Percentiles rank a stretch among this genome's conserved stretches.
phyloP scores from a whole-genome alignment of 2,888 invertebrate species.

The Drosophila engyochracea region DNA sequence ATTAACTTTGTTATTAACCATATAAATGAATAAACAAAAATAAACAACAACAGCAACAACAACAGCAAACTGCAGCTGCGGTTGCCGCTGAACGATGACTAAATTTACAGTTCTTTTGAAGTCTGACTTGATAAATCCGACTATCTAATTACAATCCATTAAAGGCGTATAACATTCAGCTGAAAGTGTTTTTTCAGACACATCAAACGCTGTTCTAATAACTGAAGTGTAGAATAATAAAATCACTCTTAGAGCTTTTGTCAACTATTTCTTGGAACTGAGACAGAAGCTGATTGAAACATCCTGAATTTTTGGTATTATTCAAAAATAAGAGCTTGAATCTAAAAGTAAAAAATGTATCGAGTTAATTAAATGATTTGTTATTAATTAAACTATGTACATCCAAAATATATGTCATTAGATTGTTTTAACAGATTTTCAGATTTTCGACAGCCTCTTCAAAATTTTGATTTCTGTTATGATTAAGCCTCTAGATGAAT shows the following conservation, averaged over 20 bases:
- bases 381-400: not conserved
- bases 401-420: not conserved
- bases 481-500: not conserved
- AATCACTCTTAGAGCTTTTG: not conserved
- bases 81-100: conserved; percentile 39
- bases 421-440: not conserved
- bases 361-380: not conserved
- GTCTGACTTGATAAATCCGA: conserved; percentile 50
- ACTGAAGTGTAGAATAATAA: not conserved
- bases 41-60: conserved; percentile 18
- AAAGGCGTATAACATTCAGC: conserved; percentile 33
- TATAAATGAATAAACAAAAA: conserved; percentile 34
- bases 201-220: conserved; percentile 1
- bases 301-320: not conserved
- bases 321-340: not conserved
- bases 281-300: not conserved
- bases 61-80: conserved; percentile 42
- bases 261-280: not conserved
- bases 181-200: conserved; percentile 5
- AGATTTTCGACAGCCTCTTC: not conserved
- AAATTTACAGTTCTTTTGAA: conserved; percentile 40
- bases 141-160: conserved; percentile 55
- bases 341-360: not conserved
- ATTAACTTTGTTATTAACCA: conserved; percentile 72
- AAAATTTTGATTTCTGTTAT: not conserved